phyloP scores from a whole-genome alignment of 2,113 vertebrate species.

The Corythornis madagascariensis region DNA sequence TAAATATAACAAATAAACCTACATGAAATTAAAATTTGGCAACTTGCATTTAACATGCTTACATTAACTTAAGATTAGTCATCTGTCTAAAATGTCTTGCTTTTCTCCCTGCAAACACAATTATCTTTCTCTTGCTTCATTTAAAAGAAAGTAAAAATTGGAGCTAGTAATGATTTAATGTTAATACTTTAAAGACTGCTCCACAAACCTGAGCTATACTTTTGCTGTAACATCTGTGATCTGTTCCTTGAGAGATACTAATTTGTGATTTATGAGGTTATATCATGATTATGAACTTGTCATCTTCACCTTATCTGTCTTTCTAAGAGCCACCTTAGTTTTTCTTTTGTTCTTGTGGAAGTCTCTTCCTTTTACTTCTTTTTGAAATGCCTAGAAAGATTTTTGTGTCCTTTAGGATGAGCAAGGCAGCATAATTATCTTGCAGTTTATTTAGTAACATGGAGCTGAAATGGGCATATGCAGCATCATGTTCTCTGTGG shows the following conservation, averaged over 20 bases:
- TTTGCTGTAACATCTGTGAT: not conserved
- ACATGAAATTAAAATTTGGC: not conserved
- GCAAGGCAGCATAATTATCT: conserved; percentile 10
- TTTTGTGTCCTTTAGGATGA: conserved; percentile 47
- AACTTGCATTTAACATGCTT: not conserved
- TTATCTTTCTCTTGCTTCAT: not conserved
- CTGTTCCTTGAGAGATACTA: not conserved
- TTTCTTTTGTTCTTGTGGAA: not conserved
- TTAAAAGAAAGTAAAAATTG: not conserved
- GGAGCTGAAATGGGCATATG: conserved; percentile 46
- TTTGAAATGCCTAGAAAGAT: conserved; percentile 10
- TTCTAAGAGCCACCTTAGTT: not conserved
- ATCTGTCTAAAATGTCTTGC: not conserved
- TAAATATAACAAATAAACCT: not conserved
- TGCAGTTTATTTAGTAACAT: conserved; percentile 60
- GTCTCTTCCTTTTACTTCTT: not conserved
- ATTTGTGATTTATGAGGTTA: not conserved
- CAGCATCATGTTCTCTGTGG: conserved; percentile 57
- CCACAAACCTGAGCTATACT: not conserved
- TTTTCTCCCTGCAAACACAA: not conserved
- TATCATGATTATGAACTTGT: not conserved
- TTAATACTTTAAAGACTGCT: not conserved
- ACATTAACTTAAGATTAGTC: not conserved
- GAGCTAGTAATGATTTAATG: not conserved
- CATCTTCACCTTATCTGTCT: not conserved